Base-by-base conservation (phyloP, 2,113 vertebrate genomes). In the Hystrix brachyura region DNA sequence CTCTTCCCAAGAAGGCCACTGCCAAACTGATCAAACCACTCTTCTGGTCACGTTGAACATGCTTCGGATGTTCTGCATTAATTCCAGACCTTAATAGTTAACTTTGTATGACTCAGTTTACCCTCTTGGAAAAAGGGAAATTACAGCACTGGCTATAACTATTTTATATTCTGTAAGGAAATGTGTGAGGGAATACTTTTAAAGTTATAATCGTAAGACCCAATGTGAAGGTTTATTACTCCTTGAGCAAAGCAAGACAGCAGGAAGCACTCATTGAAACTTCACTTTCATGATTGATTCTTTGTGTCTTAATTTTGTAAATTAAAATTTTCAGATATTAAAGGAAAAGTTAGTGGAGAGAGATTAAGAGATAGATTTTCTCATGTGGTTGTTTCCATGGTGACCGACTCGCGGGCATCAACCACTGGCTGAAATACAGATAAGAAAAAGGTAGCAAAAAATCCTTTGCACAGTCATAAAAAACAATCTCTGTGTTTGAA, bases 301-400 rank as follows among this genome's bases (percentile, higher is more conserved):
- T 94, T 94, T 51, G 57, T 48, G 59, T 93, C 80, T 94, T 96
- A 86, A 92, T 94, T 97, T 93, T 85, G 59, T 55, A 91, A 96
- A 95, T 98, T 94, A 93, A 93, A 94, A 91, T 15, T 67, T 93
- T 97, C 80, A 87, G 67, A 87, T 90, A 88, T 84, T 94, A 81
- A 94, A 87, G 74, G 86, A 69, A 83, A 91, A 89, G 7, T 65
- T 90, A 74, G 74, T 76, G 4, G 79, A 59, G 23, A 78, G 83
- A 95, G 83, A 95, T 64, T 55, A 48, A 85, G 87, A 84, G 92
- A 72, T 69, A 96, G 81, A 83, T 93, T 80, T 96, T 93, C 94
- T 83, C 4, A 55, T 71, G 21, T 64, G 89, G 88, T 59, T 51
- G 93, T 97, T 97, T 97, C 96, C 90, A 94, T 97, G 87, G 96